Conservation (phyloP, 2,888 invertebrate genomes). For the Ennomos fuscantarius region DNA sequence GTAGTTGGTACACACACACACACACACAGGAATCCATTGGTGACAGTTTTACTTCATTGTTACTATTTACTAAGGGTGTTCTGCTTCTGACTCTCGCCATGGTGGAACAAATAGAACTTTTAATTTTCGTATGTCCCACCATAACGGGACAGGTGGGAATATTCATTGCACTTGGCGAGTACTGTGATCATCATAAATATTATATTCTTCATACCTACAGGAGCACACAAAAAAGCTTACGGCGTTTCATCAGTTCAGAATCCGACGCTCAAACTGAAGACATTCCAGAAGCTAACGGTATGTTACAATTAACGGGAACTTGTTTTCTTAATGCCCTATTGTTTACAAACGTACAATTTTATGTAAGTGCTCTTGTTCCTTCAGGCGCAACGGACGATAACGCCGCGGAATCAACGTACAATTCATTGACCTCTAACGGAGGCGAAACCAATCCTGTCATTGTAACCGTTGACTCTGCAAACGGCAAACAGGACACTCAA, state of each 20-base stretch:
- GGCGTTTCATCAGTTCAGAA: conserved; percentile 68
- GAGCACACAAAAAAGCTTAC: conserved; percentile 72
- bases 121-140: too few relatives aligned
- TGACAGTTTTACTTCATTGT: too few relatives aligned
- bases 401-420: conserved; percentile 44
- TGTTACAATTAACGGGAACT: conserved; percentile 22
- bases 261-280: conserved; percentile 62
- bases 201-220: conserved; percentile 46
- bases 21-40: too few relatives aligned
- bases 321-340: background rate
- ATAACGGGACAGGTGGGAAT: too few relatives aligned
- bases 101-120: too few relatives aligned
- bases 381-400: conserved; percentile 22
- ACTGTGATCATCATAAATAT: too few relatives aligned
- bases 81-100: too few relatives aligned
- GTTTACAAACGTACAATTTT: background rate
- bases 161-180: too few relatives aligned
- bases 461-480: conserved; percentile 43
- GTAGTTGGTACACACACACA: too few relatives aligned
- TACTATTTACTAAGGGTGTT: too few relatives aligned
- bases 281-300: conserved; percentile 53
- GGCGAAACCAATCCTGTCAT: conserved; percentile 55
- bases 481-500: conserved; percentile 50
- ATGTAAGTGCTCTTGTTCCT: conserved; percentile 4
- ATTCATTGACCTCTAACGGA: conserved; percentile 68